Evolutionary conservation across 2,888 invertebrate species (phyloP), one percentile per base, ranked within the genome.

Genomic region (Pachymerium ferrugineum): DNA sequence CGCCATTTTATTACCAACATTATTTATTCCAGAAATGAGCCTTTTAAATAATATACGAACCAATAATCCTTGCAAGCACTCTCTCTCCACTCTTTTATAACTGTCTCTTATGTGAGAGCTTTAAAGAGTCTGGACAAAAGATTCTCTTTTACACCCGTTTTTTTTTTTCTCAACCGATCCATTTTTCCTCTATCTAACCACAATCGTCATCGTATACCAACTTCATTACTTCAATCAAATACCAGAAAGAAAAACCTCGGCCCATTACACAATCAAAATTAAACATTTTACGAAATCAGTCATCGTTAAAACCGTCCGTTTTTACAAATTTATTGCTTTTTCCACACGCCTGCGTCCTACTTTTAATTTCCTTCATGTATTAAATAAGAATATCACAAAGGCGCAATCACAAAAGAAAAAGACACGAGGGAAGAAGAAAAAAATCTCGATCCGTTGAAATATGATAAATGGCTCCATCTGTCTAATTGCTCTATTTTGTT

Each of bases 401-500:
- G 22, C 5, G 16, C 47, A 47, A 19, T 47, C 38, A 38, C 10
- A 47, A 47, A 47, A 38, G 0, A 47, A 47, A 47, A 19, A 47
- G 16, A 47, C 16, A 22, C 16, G 14, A 16, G 22, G 10, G 47
- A 47, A 47, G 22, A 47, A 47, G 16, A 47, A 47, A 5, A 22
- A 16, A n/a, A 47, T 22, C 16, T 8, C 5, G 16, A 47, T 22
- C 47, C 22, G 6, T 47, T 47, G 22, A 16, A 47, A 47, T 16
- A 19, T 47, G 47, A 47, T 47, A 47, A 47, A 47, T 47, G 14
- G 47, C 22, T 47, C 47, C 47, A 47, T 47, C 47, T 47, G 47
- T 47, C 47, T 47, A 47, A 47, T 47, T 47, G 47, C 47, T 47
- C 47, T 16, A 47, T 22, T 47, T 47, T 47, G 47, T 47, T 47